Evolutionary conservation across 2,797 vertebrate genomes (phyloP).

Genomic region (Platalea minor): DNA sequence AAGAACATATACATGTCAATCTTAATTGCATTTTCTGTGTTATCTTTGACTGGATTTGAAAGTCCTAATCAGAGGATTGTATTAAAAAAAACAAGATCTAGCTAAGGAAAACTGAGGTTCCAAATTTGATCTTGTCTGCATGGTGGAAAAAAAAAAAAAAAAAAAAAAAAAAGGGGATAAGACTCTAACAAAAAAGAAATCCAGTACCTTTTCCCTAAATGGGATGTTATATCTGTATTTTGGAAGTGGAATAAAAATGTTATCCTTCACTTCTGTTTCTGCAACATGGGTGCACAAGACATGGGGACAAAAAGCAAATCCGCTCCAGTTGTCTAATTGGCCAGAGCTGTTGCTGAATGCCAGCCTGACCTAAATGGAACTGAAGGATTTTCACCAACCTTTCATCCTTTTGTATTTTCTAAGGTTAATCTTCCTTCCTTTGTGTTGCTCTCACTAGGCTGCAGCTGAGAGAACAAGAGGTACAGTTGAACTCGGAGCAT

Average conservation of each 20-base stretch:
- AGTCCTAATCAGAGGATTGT: not conserved
- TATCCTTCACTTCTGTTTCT: not conserved
- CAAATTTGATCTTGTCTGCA: not conserved
- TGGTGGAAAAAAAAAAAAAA: not conserved
- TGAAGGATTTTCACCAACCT: slow-evolving; percentile 28
- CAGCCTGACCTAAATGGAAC: slow-evolving; percentile 46
- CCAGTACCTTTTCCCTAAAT: not conserved
- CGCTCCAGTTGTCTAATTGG: slow-evolving; percentile 38
- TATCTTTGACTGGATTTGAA: not conserved
- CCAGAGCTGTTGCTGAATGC: not conserved
- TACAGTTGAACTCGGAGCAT: not conserved
- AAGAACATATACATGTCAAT: not conserved
- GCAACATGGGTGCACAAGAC: not conserved
- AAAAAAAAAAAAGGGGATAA: not conserved
- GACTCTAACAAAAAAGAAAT: not conserved
- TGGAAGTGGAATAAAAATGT: not conserved
- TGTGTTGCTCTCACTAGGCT: not conserved
- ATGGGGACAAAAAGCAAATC: not conserved
- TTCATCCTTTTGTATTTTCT: slow-evolving; percentile 35
- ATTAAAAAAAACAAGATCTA: not conserved
- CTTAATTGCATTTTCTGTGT: not conserved
- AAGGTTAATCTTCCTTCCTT: slow-evolving; percentile 37
- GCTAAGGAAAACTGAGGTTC: not conserved
- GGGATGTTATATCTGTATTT: not conserved
- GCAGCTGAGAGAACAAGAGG: not conserved